Percentiles rank a stretch among this genome's conserved stretches.
Evolutionary conservation across 1,140 invertebrate genomes (phyloP).

Genomic region (Papilio polytes): DNA sequence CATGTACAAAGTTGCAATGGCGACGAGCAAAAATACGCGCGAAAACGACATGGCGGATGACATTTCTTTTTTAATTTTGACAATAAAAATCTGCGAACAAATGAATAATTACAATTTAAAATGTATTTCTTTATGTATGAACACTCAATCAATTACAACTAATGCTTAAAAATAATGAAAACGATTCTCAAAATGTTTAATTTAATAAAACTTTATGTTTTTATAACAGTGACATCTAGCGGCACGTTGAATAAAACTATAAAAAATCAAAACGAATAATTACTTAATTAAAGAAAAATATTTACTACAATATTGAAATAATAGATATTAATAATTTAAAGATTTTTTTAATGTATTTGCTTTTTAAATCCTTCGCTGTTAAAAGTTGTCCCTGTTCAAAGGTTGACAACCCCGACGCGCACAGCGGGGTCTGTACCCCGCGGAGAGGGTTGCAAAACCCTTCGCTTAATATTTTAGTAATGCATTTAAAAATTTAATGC

Average conservation of each 20-base stretch:
- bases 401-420: neutral
- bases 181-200: neutral
- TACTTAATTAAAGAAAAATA: neutral
- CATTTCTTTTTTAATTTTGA: slow-evolving; percentile 40
- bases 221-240: neutral
- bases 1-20: slow-evolving; percentile 47
- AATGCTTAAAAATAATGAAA: neutral
- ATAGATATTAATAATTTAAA: neutral
- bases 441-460: neutral
- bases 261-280: neutral
- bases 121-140: neutral
- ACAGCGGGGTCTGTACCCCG: neutral
- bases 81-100: slow-evolving; percentile 52
- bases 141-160: neutral
- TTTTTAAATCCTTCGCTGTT: neutral
- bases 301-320: neutral
- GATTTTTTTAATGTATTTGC: neutral
- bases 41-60: slow-evolving; percentile 58
- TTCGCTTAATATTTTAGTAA: slow-evolving; percentile 17
- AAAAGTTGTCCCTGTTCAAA: neutral
- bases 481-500: slow-evolving; percentile 15
- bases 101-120: neutral
- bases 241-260: neutral
- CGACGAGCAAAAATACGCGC: slow-evolving; percentile 50
- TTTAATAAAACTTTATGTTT: neutral